Conservation (phyloP, 92 coral and sea anemone species). For the Palythoa grandiflora region DNA sequence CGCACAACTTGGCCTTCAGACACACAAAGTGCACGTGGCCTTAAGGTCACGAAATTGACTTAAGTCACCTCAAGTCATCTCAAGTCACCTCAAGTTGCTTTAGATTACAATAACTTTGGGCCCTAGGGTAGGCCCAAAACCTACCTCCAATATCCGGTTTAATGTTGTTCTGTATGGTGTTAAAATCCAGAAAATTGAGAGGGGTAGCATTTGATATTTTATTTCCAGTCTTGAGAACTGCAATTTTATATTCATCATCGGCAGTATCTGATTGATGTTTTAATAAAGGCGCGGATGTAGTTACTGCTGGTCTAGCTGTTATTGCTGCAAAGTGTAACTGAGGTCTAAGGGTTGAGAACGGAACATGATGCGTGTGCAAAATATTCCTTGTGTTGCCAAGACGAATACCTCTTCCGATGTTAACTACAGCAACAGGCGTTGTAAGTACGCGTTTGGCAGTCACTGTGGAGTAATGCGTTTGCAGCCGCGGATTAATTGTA, state of each 20-base stretch:
- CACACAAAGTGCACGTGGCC: no score
- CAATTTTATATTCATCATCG: conserved; percentile 19
- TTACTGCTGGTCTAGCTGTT: background rate
- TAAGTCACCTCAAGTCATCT: no score
- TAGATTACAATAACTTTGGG: no score
- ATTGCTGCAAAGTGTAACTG: background rate
- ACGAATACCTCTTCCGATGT: background rate
- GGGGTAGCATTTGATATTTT: background rate
- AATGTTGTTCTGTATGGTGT: conserved; percentile 37
- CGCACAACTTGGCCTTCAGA: no score
- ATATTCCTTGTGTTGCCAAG: background rate
- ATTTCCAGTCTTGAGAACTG: conserved; percentile 19
- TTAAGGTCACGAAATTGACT: no score
- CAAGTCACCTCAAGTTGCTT: no score
- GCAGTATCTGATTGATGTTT: background rate
- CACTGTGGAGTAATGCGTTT: background rate
- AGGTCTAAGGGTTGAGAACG: background rate
- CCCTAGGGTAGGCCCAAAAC: no score
- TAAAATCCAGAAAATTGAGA: conserved; percentile 6
- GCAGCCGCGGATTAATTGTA: background rate
- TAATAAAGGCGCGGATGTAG: background rate
- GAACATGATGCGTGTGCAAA: background rate
- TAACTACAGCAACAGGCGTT: background rate
- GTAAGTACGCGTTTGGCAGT: conserved; percentile 1
- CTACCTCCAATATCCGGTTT: conserved; percentile 45